phyloP scores from a whole-genome alignment of 2,113 vertebrate genomes.

The Stictonetta naevosa region DNA sequence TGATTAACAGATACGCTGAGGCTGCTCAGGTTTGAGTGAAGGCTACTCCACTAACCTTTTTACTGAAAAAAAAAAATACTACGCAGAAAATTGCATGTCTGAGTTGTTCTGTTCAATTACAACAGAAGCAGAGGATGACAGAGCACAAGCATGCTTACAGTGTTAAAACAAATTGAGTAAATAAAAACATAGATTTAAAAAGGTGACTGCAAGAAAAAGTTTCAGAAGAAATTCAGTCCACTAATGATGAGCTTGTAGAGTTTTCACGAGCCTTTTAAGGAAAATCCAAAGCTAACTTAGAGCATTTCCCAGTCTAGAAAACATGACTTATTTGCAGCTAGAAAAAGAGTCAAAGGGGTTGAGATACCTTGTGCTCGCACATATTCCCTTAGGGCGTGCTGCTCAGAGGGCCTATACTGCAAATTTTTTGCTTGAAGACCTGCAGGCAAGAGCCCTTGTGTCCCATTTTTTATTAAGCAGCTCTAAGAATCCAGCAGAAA shows the following conservation, averaged over 20 bases:
- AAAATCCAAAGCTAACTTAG: neutral
- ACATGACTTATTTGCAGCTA: neutral
- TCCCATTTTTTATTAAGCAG: neutral
- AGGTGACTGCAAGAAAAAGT: neutral
- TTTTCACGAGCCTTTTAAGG: neutral
- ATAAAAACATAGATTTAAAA: neutral
- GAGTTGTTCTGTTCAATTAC: neutral
- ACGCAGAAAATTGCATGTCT: neutral
- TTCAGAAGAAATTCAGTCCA: neutral
- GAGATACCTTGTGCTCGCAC: neutral
- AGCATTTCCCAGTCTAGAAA: neutral
- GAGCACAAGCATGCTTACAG: neutral
- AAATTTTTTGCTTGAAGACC: neutral
- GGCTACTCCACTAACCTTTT: neutral
- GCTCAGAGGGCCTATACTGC: neutral
- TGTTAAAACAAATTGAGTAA: neutral
- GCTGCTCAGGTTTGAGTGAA: neutral
- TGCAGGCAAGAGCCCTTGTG: neutral
- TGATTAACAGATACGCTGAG: neutral
- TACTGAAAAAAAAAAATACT: neutral
- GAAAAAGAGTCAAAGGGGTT: fast-evolving
- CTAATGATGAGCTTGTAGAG: neutral
- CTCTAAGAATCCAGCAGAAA: neutral
- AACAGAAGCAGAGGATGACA: neutral
- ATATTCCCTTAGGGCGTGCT: neutral